phyloP scores from a whole-genome alignment of 2,888 invertebrate species.

The Drosophila silvestris region DNA sequence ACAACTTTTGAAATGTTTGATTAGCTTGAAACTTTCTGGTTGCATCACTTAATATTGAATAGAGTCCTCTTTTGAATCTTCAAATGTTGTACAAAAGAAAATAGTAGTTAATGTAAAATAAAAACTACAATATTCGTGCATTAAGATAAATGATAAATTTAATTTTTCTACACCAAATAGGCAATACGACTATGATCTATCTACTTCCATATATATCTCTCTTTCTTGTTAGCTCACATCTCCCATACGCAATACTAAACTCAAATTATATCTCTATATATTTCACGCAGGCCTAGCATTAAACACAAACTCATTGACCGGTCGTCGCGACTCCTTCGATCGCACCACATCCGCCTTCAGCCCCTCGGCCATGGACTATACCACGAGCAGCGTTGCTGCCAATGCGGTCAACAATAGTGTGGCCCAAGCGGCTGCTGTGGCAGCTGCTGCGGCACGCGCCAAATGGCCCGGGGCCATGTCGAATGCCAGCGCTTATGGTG shows the following conservation, averaged over 20 bases:
- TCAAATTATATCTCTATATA: background rate
- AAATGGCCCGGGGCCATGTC: constrained; percentile 86
- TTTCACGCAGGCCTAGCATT: constrained; percentile 87
- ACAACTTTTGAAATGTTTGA: background rate
- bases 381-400: constrained; percentile 84
- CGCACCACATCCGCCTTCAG: constrained; percentile 91
- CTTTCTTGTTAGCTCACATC: background rate
- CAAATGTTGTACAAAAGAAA: background rate
- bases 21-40: background rate
- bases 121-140: too few species aligned
- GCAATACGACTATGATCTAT: background rate
- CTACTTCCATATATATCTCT: background rate
- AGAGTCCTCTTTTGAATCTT: background rate
- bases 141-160: background rate
- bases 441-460: constrained; percentile 83
- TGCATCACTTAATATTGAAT: background rate
- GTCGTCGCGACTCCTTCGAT: constrained; percentile 92
- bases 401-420: constrained; percentile 83
- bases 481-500: constrained; percentile 81
- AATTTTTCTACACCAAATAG: background rate
- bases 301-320: constrained; percentile 88
- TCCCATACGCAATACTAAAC: background rate
- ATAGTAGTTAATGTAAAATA: background rate
- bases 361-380: constrained; percentile 90
- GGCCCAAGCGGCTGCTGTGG: constrained; percentile 82